Evolutionary conservation across 2,113 vertebrate species (phyloP).

Genomic region (Leuciscus idus): DNA sequence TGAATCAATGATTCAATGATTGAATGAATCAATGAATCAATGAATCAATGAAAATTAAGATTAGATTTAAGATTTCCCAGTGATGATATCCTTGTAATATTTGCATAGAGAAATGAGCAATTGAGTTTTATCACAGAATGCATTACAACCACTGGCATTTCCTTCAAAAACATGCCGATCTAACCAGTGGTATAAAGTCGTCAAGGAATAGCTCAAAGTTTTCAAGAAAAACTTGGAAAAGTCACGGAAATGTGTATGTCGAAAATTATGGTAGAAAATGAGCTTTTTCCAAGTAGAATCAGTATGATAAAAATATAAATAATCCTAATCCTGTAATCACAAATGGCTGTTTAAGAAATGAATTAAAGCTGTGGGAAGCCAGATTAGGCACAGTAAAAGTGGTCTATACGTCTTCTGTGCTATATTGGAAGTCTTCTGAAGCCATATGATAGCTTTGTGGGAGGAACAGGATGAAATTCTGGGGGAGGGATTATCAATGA

Average conservation of each 20-base stretch:
- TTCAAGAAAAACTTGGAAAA: not conserved
- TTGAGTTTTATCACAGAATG: not conserved
- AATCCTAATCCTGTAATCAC: not conserved
- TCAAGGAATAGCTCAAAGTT: not conserved
- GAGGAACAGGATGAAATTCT: not conserved
- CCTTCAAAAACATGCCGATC: not conserved
- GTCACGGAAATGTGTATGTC: too few species aligned
- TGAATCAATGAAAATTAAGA: not conserved
- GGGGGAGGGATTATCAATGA: constrained; percentile 19
- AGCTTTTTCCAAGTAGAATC: not conserved
- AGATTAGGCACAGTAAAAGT: not conserved
- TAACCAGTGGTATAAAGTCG: not conserved
- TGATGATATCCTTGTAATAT: not conserved
- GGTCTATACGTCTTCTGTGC: not conserved
- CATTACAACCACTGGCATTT: not conserved
- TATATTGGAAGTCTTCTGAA: not conserved
- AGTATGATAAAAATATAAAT: not conserved
- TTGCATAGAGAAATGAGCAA: not conserved
- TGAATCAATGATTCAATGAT: too few species aligned
- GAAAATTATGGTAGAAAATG: not conserved
- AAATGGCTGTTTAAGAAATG: not conserved
- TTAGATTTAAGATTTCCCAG: not conserved
- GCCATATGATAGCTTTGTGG: not conserved
- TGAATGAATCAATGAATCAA: too few species aligned
- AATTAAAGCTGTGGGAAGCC: constrained; percentile 4